Evolutionary conservation across 2,113 vertebrate genomes (phyloP).

Genomic region (Alaudala cheleensis): DNA sequence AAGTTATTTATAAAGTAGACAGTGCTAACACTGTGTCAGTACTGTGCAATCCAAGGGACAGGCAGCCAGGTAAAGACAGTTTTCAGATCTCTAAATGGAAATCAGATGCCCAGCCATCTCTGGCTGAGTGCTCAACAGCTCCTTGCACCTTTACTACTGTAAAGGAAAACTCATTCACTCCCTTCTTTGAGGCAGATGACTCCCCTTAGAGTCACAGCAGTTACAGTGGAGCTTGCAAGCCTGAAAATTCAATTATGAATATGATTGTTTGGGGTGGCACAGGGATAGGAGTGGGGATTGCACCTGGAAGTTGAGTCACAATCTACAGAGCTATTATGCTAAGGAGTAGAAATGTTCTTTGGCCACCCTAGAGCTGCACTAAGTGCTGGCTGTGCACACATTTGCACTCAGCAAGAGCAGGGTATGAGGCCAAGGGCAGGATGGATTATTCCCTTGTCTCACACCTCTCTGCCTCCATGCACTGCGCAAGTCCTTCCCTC

Average conservation of each 20-base stretch:
- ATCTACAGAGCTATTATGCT: accelerated
- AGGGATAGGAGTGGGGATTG: background rate
- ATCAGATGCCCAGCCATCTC: background rate
- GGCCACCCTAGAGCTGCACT: background rate
- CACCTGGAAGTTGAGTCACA: accelerated
- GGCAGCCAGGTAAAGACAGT: background rate
- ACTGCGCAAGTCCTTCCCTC: background rate
- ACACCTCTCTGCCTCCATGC: background rate
- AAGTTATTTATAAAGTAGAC: background rate
- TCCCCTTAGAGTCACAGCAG: background rate
- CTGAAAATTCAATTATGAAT: background rate
- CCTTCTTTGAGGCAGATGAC: background rate
- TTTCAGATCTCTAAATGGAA: background rate
- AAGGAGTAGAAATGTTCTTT: background rate
- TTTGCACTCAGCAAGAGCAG: background rate
- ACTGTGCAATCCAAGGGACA: background rate
- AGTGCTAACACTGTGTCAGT: background rate
- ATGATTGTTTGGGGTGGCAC: background rate
- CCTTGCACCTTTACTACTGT: background rate
- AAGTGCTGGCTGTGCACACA: accelerated
- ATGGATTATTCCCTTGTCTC: background rate
- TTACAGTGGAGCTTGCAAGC: background rate
- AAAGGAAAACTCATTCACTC: background rate
- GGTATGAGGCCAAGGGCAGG: background rate
- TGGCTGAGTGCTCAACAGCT: background rate